Percentiles rank a stretch among this genome's conserved stretches.
phyloP scores from a whole-genome alignment of 2,888 invertebrate genomes.

The Caenorhabditis sp. region DNA sequence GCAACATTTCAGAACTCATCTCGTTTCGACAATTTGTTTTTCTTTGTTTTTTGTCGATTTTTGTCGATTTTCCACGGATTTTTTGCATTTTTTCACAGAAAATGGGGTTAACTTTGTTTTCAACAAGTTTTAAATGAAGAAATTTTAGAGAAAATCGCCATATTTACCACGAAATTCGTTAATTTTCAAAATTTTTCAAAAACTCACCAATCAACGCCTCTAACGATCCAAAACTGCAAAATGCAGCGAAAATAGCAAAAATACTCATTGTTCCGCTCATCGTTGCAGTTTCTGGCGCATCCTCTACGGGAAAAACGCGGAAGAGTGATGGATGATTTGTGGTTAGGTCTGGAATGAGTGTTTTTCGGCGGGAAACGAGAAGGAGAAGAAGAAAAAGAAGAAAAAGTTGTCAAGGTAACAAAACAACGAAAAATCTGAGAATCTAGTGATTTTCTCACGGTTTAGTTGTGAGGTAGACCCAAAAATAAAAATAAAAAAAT shows the following conservation, averaged over 20 bases:
- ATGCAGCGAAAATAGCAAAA: background rate
- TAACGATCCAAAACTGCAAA: background rate
- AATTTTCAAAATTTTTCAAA: constrained; percentile 11
- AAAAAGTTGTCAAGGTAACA: constrained; percentile 47
- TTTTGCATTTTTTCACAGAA: no score
- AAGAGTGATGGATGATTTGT: constrained; percentile 7
- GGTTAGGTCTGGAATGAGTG: background rate
- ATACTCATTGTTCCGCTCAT: constrained; percentile 4
- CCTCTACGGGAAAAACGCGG: constrained; percentile 11
- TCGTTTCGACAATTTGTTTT: no score
- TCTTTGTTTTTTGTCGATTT: no score
- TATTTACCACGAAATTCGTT: background rate
- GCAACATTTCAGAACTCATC: background rate
- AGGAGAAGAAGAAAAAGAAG: background rate
- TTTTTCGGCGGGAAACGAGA: background rate
- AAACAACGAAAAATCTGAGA: constrained; percentile 3
- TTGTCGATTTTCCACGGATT: no score
- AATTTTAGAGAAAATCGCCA: no score
- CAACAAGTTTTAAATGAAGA: no score
- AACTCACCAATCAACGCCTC: constrained; percentile 32
- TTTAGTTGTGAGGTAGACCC: background rate
- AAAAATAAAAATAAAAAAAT: background rate
- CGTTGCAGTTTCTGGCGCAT: constrained; percentile 46
- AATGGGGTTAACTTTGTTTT: no score
- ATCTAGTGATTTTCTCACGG: constrained; percentile 4